These are phyloP conservation scores for Ormia ochracea DNA, from an alignment of 2,888 invertebrate genomes.

Conservation along the genomic window DNA sequence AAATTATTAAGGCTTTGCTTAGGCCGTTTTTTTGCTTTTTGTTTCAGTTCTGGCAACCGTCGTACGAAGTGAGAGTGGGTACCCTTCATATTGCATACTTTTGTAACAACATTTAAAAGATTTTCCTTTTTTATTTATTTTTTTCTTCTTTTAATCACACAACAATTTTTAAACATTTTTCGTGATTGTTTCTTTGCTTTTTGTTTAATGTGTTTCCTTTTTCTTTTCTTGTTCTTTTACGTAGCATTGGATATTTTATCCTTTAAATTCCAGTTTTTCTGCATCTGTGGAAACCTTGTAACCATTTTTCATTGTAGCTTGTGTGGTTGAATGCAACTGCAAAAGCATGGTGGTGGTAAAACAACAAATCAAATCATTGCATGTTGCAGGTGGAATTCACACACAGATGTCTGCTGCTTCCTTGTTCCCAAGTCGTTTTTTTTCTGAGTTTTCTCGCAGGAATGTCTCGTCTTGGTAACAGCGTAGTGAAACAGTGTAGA, in stretches of 20 bases:
- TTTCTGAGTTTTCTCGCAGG: constrained; percentile 16
- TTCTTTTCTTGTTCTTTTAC: not conserved
- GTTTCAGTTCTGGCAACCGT: constrained; percentile 13
- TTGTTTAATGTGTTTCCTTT: constrained; percentile 18
- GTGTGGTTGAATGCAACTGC: constrained; percentile 13
- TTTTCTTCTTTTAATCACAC: too few relatives aligned
- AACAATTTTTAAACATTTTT: constrained; percentile 32
- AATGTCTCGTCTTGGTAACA: constrained; percentile 40
- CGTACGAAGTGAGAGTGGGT: not conserved
- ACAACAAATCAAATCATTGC: constrained; percentile 36
- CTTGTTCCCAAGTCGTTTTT: constrained; percentile 4
- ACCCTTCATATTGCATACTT: constrained; percentile 11
- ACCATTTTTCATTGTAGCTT: constrained; percentile 58
- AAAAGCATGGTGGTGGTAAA: not conserved
- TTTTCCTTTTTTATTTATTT: not conserved
- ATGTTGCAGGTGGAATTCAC: constrained; percentile 58
- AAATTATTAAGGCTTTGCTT: constrained; percentile 52
- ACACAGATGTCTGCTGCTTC: constrained; percentile 37
- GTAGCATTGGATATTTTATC: constrained; percentile 25
- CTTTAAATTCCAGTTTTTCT: constrained; percentile 58
- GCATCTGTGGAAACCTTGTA: constrained; percentile 59
- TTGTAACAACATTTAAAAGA: constrained; percentile 4
- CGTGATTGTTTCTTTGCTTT: constrained; percentile 18
- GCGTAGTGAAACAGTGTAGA: not conserved
- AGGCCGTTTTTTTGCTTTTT: not conserved